phyloP scores from a whole-genome alignment of 2,888 invertebrate genomes.

The Rhimphoctona megacephalus region DNA sequence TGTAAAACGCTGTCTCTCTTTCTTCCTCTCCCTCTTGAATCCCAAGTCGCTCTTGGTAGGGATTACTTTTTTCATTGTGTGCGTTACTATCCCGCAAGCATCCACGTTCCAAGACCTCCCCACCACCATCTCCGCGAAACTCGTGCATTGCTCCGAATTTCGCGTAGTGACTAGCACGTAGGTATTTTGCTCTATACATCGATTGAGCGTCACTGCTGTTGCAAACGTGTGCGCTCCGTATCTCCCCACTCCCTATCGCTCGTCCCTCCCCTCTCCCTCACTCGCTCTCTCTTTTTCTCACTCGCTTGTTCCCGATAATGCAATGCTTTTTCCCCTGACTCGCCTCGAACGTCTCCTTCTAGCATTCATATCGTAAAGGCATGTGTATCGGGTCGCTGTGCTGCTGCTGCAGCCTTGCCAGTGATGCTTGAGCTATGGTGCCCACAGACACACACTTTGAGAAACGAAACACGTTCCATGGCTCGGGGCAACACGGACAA shows the following conservation, averaged over 20 bases:
- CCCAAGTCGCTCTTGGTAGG: slow-evolving; percentile 39
- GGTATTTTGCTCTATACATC: not conserved
- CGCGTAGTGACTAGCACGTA: not conserved
- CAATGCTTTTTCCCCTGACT: slow-evolving; percentile 41
- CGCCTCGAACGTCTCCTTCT: slow-evolving; percentile 31
- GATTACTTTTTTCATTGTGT: slow-evolving; percentile 34
- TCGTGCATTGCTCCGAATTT: slow-evolving; percentile 35
- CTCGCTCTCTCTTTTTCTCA: slow-evolving; percentile 23
- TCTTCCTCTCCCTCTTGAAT: slow-evolving; percentile 44
- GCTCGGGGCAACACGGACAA: slow-evolving; percentile 37
- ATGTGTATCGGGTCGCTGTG: slow-evolving; percentile 15
- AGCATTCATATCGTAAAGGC: slow-evolving; percentile 14
- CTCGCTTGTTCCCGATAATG: slow-evolving; percentile 24
- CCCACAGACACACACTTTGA: not conserved
- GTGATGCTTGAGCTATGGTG: slow-evolving; percentile 1
- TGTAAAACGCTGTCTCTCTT: slow-evolving; percentile 32
- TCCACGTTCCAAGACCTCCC: slow-evolving; percentile 3
- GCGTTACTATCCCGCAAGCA: slow-evolving; percentile 7
- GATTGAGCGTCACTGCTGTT: slow-evolving; percentile 56
- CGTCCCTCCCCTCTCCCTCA: slow-evolving; percentile 42
- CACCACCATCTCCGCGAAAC: slow-evolving; percentile 20
- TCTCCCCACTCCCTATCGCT: slow-evolving; percentile 68
- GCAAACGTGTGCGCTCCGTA: slow-evolving; percentile 51
- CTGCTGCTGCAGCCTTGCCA: slow-evolving; percentile 4
- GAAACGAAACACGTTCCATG: not conserved